Evolutionary conservation across 1,140 invertebrate genomes (phyloP).

Genomic region (Magallana angulata): DNA sequence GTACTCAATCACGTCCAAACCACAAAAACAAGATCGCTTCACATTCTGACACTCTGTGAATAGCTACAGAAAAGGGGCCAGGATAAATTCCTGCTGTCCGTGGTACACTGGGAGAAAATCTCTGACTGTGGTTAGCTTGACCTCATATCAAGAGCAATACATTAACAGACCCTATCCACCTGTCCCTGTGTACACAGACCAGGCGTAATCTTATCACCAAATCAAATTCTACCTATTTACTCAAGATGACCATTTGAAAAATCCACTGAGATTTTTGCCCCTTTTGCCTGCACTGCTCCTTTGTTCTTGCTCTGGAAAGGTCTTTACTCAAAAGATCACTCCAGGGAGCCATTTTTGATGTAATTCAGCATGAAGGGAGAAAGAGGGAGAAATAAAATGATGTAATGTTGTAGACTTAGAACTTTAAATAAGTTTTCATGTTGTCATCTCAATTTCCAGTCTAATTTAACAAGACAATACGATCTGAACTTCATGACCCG

Average conservation of each 20-base stretch:
- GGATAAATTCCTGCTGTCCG: neutral
- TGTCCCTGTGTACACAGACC: slow-evolving; percentile 5
- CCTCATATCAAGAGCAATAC: slow-evolving; percentile 26
- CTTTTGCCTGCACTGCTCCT: neutral
- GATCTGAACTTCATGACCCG: neutral
- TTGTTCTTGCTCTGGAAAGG: neutral
- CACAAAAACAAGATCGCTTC: slow-evolving; percentile 25
- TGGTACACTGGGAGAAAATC: neutral
- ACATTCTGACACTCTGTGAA: slow-evolving; percentile 7
- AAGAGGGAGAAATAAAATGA: slow-evolving; percentile 5
- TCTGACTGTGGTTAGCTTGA: slow-evolving; percentile 19
- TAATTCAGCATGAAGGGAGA: slow-evolving; percentile 18
- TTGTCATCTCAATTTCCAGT: neutral
- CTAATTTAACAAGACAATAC: slow-evolving; percentile 20
- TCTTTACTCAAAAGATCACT: neutral
- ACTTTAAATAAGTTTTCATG: neutral
- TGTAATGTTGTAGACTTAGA: slow-evolving; percentile 3
- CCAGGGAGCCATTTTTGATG: neutral
- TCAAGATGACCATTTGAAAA: slow-evolving; percentile 23
- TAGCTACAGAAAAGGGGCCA: neutral
- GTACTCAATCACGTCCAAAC: slow-evolving; percentile 20
- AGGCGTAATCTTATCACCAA: slow-evolving; percentile 29
- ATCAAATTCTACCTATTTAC: slow-evolving; percentile 21
- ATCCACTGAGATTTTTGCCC: neutral
- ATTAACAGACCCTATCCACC: slow-evolving; percentile 25